Percentiles rank a stretch among this genome's conserved stretches.
phyloP scores from a whole-genome alignment of 2,113 vertebrate species.

The Raja brachyura region DNA sequence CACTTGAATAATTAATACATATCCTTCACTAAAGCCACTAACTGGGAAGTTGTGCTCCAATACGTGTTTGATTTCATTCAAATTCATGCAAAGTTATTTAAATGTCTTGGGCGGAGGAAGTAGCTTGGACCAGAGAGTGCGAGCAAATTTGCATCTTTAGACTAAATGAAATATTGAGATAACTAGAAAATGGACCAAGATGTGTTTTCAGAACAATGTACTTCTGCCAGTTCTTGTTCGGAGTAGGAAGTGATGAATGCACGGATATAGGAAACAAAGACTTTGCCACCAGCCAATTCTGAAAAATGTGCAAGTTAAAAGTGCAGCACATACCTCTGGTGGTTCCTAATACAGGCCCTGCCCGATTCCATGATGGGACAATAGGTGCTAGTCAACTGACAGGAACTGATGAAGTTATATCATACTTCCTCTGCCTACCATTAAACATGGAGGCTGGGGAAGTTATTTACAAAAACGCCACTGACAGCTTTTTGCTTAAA shows the following conservation, averaged over 20 bases:
- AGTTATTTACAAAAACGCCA: neutral
- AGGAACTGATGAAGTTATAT: neutral
- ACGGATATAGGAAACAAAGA: neutral
- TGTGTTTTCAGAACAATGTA: neutral
- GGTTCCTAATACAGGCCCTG: neutral
- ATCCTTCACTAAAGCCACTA: neutral
- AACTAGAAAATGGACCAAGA: neutral
- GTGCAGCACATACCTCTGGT: neutral
- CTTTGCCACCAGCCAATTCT: neutral
- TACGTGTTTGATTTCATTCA: neutral
- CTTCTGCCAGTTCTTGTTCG: neutral
- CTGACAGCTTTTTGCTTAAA: conserved; percentile 31
- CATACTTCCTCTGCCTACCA: neutral
- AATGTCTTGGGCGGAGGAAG: neutral
- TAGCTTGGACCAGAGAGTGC: neutral
- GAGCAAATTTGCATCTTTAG: neutral
- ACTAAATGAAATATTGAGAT: too few relatives aligned
- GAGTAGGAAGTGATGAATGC: too few relatives aligned
- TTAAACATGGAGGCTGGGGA: neutral
- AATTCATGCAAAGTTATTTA: neutral
- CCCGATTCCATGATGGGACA: neutral
- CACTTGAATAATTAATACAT: too few relatives aligned
- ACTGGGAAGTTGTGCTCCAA: neutral
- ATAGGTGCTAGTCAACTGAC: neutral
- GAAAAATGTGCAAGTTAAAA: neutral